Conservation (phyloP, 2,888 invertebrate species). For the Caenorhabditis angaria region DNA sequence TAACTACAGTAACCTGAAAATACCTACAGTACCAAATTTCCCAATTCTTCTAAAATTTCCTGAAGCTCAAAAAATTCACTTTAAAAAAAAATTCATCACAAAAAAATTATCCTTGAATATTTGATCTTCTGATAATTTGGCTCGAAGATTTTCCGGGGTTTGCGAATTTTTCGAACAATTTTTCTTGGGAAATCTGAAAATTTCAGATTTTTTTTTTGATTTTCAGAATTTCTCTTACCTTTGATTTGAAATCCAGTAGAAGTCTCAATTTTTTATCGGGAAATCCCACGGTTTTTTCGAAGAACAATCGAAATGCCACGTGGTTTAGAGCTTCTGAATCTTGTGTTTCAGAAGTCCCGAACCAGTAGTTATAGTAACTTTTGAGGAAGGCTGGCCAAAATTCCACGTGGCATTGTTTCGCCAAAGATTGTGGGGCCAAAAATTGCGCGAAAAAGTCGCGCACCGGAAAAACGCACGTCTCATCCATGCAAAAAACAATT, state of each 20-base stretch:
- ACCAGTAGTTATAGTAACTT: constrained; percentile 31
- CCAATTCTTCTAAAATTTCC: no score
- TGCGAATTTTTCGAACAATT: background rate
- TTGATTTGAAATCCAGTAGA: constrained; percentile 50
- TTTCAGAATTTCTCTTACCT: constrained; percentile 26
- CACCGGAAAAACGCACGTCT: constrained; percentile 53
- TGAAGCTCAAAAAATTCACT: no score
- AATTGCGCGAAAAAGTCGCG: constrained; percentile 55
- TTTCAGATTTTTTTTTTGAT: constrained; percentile 11
- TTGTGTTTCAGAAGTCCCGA: constrained; percentile 26
- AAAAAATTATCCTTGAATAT: constrained; percentile 2
- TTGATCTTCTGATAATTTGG: background rate
- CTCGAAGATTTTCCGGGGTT: background rate
- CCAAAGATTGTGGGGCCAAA: no score
- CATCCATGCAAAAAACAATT: constrained; percentile 66
- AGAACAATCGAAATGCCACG: constrained; percentile 58
- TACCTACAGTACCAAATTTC: no score
- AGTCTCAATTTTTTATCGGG: constrained; percentile 62
- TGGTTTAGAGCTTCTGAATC: constrained; percentile 36
- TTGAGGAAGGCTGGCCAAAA: constrained; percentile 30
- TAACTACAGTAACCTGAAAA: no score
- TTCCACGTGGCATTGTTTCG: no score
- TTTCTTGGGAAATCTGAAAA: background rate
- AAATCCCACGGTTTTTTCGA: constrained; percentile 66
- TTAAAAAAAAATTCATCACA: no score